These are phyloP conservation scores for Samia ricini DNA, from an alignment of 1,140 invertebrate genomes.

Conservation along the genomic window DNA sequence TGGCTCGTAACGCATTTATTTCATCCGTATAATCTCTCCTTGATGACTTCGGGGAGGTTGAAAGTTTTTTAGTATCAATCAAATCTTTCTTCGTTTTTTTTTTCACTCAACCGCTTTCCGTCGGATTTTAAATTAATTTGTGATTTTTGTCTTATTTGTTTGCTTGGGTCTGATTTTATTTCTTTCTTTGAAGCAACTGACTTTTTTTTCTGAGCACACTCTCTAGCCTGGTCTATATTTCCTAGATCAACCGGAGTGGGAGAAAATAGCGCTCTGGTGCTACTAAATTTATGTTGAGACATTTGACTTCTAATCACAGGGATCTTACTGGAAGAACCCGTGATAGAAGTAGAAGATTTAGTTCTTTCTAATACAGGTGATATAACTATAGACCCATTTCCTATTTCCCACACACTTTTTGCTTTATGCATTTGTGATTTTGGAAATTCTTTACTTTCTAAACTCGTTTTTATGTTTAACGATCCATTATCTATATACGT, in stretches of 20 bases:
- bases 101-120: constrained; percentile 56
- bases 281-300: constrained; percentile 70
- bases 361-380: constrained; percentile 66
- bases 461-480: constrained; percentile 37
- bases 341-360: constrained; percentile 75
- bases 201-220: constrained; percentile 76
- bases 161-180: constrained; percentile 55
- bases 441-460: constrained; percentile 46
- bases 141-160: constrained; percentile 65
- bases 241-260: constrained; percentile 78
- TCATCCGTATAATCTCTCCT: constrained; percentile 70
- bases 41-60: constrained; percentile 51
- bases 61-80: constrained; percentile 50
- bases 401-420: constrained; percentile 78
- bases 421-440: constrained; percentile 76
- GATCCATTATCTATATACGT: constrained; percentile 40
- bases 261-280: constrained; percentile 73
- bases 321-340: constrained; percentile 79
- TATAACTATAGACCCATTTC: constrained; percentile 54
- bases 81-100: constrained; percentile 64
- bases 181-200: constrained; percentile 47
- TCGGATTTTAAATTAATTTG: constrained; percentile 62
- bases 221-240: constrained; percentile 75
- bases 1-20: constrained; percentile 70
- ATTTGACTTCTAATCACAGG: constrained; percentile 77